A percentile compares a stretch with the other conserved stretches of the same genome.
phyloP scores from a whole-genome alignment of 2,797 vertebrate genomes.

The Propithecus deckenii region DNA sequence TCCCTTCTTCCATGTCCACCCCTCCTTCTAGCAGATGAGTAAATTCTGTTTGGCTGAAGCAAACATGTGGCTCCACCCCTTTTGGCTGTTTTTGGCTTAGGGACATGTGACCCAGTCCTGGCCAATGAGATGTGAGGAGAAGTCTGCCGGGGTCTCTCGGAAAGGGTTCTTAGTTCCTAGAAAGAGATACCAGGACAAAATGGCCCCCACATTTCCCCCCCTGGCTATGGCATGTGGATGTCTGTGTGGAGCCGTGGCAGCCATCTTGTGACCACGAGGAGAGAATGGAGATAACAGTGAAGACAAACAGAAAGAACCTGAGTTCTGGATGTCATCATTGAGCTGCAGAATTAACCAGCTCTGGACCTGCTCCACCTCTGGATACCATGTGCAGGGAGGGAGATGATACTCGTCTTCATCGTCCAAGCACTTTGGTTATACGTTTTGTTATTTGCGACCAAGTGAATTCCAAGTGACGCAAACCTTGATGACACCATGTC shows the following conservation, averaged over 20 bases:
- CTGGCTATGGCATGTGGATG: not conserved
- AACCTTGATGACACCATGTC: not conserved
- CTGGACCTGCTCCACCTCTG: not conserved
- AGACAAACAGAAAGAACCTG: not conserved
- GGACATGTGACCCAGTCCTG: not conserved
- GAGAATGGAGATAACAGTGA: not conserved
- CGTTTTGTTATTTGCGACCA: not conserved
- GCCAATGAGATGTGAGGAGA: not conserved
- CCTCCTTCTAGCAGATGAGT: not conserved
- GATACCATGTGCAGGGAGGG: not conserved
- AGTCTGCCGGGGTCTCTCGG: not conserved
- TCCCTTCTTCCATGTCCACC: not conserved
- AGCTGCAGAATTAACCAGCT: not conserved
- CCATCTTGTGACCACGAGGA: not conserved
- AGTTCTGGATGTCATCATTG: accelerated
- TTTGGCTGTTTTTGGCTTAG: not conserved
- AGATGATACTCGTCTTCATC: not conserved
- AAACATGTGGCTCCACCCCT: not conserved
- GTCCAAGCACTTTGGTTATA: not conserved
- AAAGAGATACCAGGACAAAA: not conserved
- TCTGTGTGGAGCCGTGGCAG: not conserved
- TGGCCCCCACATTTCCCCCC: not conserved
- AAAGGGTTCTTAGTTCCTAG: not conserved
- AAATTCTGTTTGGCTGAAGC: not conserved
- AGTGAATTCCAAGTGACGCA: accelerated